Percentiles rank a stretch among this genome's conserved stretches.
Evolutionary conservation across 1,140 invertebrate species (phyloP).

Genomic region (Nasonia giraulti): DNA sequence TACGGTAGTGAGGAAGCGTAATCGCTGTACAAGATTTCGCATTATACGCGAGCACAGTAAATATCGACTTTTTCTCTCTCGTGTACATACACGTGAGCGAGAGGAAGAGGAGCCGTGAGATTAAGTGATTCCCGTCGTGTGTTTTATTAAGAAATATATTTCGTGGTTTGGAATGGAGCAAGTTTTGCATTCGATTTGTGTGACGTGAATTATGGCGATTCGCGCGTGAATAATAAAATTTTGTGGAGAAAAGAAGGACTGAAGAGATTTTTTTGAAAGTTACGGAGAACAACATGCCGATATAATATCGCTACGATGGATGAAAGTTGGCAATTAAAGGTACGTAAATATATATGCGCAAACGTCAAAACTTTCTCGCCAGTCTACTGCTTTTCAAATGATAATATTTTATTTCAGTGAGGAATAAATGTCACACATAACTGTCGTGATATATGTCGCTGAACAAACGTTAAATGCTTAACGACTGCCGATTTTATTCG

Average conservation of each 20-base stretch:
- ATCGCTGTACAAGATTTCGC: background rate
- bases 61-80: background rate
- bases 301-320: background rate
- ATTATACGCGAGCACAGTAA: background rate
- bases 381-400: slow-evolving; percentile 1
- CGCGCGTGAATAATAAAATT: no score
- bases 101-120: background rate
- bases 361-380: background rate
- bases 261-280: background rate
- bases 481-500: no score
- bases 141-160: background rate
- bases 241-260: no score
- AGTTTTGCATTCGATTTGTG: background rate
- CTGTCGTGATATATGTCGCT: background rate
- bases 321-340: background rate
- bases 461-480: background rate
- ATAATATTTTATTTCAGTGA: background rate
- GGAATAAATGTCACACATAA: background rate
- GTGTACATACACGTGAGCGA: background rate
- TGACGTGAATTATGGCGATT: no score
- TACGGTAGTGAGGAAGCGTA: background rate
- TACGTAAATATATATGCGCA: background rate
- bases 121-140: background rate
- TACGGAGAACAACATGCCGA: background rate
- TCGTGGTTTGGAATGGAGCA: background rate